Evolutionary conservation across 2,113 vertebrate species (phyloP).

Genomic region (Lampris incognitus): DNA sequence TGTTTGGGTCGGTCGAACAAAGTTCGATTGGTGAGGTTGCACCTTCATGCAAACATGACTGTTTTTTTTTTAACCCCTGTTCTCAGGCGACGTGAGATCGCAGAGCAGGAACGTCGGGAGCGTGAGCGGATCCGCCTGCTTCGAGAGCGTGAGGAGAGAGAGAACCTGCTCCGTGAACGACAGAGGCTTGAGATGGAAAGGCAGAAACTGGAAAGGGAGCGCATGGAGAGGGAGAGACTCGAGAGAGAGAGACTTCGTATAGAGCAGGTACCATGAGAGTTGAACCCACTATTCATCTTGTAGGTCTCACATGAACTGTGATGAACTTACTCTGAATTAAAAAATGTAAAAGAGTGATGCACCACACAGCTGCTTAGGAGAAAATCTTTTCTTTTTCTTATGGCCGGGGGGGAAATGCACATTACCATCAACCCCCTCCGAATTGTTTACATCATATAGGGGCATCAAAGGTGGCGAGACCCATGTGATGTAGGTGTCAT

Average conservation of each 20-base stretch:
- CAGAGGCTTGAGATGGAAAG: slow-evolving; percentile 95
- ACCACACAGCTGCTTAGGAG: too few relatives aligned
- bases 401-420: too few relatives aligned
- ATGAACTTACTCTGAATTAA: too few relatives aligned
- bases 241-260: slow-evolving; percentile 96
- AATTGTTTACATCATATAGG: too few relatives aligned
- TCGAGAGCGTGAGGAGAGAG: slow-evolving; percentile 93
- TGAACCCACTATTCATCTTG: neutral
- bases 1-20: neutral
- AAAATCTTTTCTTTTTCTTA: too few relatives aligned
- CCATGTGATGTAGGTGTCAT: too few relatives aligned
- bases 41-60: neutral
- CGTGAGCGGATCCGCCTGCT: slow-evolving; percentile 90
- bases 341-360: too few relatives aligned
- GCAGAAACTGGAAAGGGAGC: slow-evolving; percentile 95
- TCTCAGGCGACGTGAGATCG: slow-evolving; percentile 90
- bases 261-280: slow-evolving; percentile 87
- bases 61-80: slow-evolving; percentile 25
- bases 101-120: slow-evolving; percentile 88
- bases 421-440: too few relatives aligned
- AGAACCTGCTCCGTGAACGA: slow-evolving; percentile 92
- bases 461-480: too few relatives aligned
- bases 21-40: too few relatives aligned
- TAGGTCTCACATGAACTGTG: neutral
- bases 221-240: slow-evolving; percentile 94